Evolutionary conservation across 2,797 vertebrate genomes (phyloP), one percentile per base, ranked within the genome.

Genomic region (Characodon lateralis): DNA sequence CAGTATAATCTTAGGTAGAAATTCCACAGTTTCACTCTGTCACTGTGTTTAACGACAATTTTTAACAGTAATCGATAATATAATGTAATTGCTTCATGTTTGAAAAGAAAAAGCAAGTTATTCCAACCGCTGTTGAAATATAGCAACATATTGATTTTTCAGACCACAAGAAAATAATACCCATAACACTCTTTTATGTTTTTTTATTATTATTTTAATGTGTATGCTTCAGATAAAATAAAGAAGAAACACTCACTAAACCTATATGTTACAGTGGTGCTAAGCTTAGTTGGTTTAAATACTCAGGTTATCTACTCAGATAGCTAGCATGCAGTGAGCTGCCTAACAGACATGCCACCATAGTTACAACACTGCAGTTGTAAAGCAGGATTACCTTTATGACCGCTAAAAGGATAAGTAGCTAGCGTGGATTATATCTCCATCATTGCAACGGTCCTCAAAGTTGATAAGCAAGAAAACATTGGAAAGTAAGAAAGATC

Each of bases 401-500:
- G 13, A 51, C 50, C 13, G 0, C 50, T 51, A 3, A 51, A 14
- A n/a, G 39, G 39, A 43, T 68, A 16, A n/a, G 41, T 26, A 41
- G 24, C 41, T 69, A 26, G 46, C n/a, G 14, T 4, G 7, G 12
- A 69, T 46, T 46, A 69, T 69, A 24, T 69, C 12, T n/a, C 26
- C 66, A 69, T 69, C 66, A 41, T 22, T 20, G 31, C 20, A 39
- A 39, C 63, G 39, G 35, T 68, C 20, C 39, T 68, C 39, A 68
- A 41, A 68, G 39, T 24, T 41, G 65, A 66, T n/a, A 22, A 68
- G 65, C 65, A 68, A 43, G 10, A 68, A 68, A 43, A 68, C n/a
- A 24, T 10, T 68, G 22, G 65, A 20, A 46, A 68, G 35, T 41
- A 66, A 39, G 3, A 41, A 5, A 0, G 8, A 0, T 20, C 35